Evolutionary conservation across 2,113 vertebrate genomes (phyloP), one percentile per base, ranked within the genome.

Genomic region (Hoplias malabaricus): DNA sequence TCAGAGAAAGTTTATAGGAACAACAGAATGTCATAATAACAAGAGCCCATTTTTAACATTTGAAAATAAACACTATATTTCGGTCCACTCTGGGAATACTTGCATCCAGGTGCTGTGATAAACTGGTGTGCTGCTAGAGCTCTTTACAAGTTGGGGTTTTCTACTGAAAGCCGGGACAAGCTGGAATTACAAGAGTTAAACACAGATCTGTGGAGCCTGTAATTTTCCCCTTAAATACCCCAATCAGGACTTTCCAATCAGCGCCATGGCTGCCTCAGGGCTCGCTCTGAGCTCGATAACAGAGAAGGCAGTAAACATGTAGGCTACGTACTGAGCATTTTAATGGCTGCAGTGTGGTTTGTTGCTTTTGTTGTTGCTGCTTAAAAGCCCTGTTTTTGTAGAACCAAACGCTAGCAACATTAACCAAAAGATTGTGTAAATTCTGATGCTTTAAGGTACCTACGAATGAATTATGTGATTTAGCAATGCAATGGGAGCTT

Each of bases 11-110:
- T 63, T 63, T 36, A 63, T 63, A 63, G 9, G 59, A 63, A 63
- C 59, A 33, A 63, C 59, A 63, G 34, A 63, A n/a, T n/a, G n/a
- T 34, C 31, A 63, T 21, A 63, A 63, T 63, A 36, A 63, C 34
- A 19, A 36, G 59, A 36, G 9, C 16, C 31, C 31, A 21, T 33
- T 10, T 61, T 31, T 63, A 34, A 34, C 33, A 25, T 63, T 36
- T 63, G 34, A 62, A 19, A n/a, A 12, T 10, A 36, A 21, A 34
- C 59, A 61, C 29, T 48, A 12, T 9, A 19, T 8, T 16, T 2
- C 7, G 34, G 57, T 61, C 12, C 57, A 19, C 29, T 61, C 57
- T 33, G 57, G 57, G 57, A 6, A 31, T 61, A 19, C 57, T 61
- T 61, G 57, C 8, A 29, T 59, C 25, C 12, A 59, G 27, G 57